Percentiles rank a stretch among this genome's conserved stretches.
Conservation (phyloP, 2,888 invertebrate genomes). For the Clepsis dumicolana region DNA sequence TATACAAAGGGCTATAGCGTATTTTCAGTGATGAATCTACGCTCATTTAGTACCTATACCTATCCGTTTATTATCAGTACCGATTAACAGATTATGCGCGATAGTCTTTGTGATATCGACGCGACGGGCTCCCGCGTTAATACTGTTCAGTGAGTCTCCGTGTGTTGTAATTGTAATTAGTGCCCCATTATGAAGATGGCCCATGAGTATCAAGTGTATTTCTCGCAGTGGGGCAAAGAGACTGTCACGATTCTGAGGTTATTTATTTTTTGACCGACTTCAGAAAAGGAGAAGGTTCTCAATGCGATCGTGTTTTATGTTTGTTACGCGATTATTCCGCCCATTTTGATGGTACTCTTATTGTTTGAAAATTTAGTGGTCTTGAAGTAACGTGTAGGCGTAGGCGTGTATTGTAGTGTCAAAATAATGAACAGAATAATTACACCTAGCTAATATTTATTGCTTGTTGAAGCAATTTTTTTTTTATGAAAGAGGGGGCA, state of each 20-base stretch:
- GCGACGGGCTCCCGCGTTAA: background rate
- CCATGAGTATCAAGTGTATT: slow-evolving; percentile 59
- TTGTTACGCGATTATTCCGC: too few species aligned
- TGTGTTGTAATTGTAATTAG: background rate
- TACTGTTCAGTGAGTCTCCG: slow-evolving; percentile 3
- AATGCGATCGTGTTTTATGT: too few species aligned
- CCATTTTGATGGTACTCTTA: too few species aligned
- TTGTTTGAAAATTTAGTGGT: too few species aligned
- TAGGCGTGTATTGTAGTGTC: too few species aligned
- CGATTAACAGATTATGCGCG: slow-evolving; percentile 13
- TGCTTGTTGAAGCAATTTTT: too few species aligned
- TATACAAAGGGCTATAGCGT: background rate
- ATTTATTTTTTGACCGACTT: background rate
- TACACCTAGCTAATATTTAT: too few species aligned
- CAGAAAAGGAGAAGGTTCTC: too few species aligned
- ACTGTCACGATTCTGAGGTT: slow-evolving; percentile 54
- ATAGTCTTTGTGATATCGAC: slow-evolving; percentile 6
- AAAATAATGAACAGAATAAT: too few species aligned
- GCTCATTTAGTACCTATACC: slow-evolving; percentile 14
- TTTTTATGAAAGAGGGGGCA: too few species aligned
- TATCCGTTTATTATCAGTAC: slow-evolving; percentile 8
- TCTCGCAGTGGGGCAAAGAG: slow-evolving; percentile 55
- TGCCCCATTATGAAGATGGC: slow-evolving; percentile 43
- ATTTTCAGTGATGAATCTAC: slow-evolving; percentile 5
- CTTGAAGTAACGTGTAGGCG: too few species aligned